These are phyloP conservation scores for Pyrocoelia pectoralis DNA, from an alignment of 2,888 invertebrate species.

Conservation along the genomic window DNA sequence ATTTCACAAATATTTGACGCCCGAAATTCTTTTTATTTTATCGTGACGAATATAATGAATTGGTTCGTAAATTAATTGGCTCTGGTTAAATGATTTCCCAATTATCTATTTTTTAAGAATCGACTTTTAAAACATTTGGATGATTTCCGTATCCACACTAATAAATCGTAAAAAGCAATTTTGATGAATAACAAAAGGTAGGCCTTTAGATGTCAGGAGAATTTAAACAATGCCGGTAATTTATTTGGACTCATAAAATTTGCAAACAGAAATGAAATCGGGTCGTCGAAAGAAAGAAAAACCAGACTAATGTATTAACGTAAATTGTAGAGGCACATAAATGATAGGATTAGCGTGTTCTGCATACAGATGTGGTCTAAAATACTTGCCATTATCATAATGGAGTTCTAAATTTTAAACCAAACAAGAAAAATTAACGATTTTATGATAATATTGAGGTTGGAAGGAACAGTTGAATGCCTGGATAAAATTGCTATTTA, in stretches of 20 bases:
- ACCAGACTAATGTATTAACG: conserved; percentile 19
- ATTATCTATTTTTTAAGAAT: neutral
- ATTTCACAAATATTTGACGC: too few relatives aligned
- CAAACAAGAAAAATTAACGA: conserved; percentile 16
- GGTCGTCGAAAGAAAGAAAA: conserved; percentile 17
- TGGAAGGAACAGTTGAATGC: neutral
- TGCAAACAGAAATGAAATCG: conserved; percentile 20
- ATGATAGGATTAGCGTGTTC: conserved; percentile 20
- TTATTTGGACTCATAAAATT: conserved; percentile 14
- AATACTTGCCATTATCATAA: conserved; percentile 19
- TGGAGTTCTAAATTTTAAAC: conserved; percentile 15
- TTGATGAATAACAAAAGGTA: conserved; percentile 6
- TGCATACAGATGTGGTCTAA: conserved; percentile 21
- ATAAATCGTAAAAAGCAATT: neutral
- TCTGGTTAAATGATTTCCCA: too few relatives aligned
- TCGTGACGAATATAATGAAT: too few relatives aligned
- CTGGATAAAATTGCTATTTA: conserved; percentile 16
- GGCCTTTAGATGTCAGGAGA: neutral
- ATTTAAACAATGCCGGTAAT: conserved; percentile 6
- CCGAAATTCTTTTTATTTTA: too few relatives aligned
- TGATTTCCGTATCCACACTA: neutral
- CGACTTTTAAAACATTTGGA: neutral
- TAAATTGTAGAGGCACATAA: conserved; percentile 16
- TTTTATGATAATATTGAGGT: neutral
- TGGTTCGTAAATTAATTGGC: too few relatives aligned